Percentiles rank a stretch among this genome's conserved stretches.
These are phyloP conservation scores for Gerris lacustris DNA, from an alignment of 2,888 invertebrate genomes.

Conservation along the genomic window DNA sequence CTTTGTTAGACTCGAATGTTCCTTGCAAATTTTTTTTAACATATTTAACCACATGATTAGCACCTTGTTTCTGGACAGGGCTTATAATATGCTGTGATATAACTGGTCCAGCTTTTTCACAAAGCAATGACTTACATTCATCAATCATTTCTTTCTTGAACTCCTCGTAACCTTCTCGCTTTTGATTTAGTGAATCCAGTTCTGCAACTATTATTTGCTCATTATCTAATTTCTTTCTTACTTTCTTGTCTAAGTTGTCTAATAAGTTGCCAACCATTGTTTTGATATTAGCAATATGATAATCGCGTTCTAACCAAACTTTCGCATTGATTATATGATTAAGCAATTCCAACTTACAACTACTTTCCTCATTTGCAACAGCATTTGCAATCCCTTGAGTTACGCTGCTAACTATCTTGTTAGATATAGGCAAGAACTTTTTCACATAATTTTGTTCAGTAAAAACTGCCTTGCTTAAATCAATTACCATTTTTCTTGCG, in stretches of 20 bases:
- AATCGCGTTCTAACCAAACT: background rate
- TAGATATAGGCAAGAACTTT: background rate
- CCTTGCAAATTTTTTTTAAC: background rate
- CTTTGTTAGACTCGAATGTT: background rate
- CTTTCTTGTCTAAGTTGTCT: no score
- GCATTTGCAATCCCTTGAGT: background rate
- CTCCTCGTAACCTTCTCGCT: no score
- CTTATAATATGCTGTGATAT: background rate
- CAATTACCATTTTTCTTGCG: background rate
- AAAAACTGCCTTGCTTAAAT: background rate
- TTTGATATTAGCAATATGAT: no score
- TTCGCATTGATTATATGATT: background rate
- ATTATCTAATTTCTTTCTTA: no score
- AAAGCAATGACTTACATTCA: background rate
- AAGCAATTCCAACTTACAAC: background rate
- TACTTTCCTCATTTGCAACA: background rate
- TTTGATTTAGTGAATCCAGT: no score
- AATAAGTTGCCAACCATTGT: no score
- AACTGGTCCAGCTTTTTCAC: background rate
- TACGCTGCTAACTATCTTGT: background rate
- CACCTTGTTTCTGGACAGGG: background rate
- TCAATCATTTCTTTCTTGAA: no score
- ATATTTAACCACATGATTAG: background rate
- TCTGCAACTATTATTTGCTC: no score
- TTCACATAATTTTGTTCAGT: background rate